Conservation (phyloP, 2,797 vertebrate genomes). For the Trichosurus vulpecula region DNA sequence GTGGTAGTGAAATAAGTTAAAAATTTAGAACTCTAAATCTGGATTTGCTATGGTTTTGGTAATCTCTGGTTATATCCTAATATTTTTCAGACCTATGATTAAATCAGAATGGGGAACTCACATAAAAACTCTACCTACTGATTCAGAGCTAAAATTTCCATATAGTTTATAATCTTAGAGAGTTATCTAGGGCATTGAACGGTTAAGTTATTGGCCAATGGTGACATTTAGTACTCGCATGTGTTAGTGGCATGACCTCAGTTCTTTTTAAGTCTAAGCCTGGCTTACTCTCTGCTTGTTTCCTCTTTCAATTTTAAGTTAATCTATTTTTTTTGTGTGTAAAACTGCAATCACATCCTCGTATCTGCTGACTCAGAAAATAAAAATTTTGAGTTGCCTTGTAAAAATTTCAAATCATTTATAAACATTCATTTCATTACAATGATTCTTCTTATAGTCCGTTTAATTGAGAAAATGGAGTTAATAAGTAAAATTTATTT, state of each 20-base stretch:
- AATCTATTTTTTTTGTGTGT: neutral
- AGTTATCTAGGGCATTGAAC: neutral
- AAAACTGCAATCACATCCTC: neutral
- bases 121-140: neutral
- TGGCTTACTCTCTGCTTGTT: neutral
- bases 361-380: neutral
- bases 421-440: neutral
- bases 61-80: neutral
- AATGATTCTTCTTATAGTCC: neutral
- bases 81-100: neutral
- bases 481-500: constrained; percentile 39
- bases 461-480: neutral
- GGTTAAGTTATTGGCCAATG: neutral
- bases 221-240: neutral
- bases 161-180: neutral
- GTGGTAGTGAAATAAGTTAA: neutral
- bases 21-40: neutral
- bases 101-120: neutral
- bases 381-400: neutral
- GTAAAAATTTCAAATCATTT: neutral
- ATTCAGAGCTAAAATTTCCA: neutral
- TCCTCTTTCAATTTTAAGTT: neutral
- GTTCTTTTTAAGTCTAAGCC: neutral
- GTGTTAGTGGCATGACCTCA: neutral
- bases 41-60: neutral